Base-by-base conservation (phyloP, 92 coral and sea anemone genomes). In the Muricea muricata region DNA sequence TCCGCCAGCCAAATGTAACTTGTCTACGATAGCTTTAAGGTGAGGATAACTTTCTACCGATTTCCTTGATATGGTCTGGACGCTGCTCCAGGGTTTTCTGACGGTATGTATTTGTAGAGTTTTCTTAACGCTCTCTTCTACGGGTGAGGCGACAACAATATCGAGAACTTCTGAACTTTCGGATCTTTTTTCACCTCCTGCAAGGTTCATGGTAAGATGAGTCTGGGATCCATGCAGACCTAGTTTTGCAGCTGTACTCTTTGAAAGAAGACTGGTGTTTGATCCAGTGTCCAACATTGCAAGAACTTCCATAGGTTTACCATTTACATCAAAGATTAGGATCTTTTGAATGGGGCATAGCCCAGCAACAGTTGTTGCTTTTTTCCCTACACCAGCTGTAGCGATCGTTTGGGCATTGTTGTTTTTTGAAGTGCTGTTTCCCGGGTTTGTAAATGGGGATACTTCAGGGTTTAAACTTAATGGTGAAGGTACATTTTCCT, bases 301-400 rank as follows among this genome's bases (percentile, higher is more conserved):
- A 50, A 82, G 91, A 20, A 85, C 11, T n/a, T 93, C 92, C 28
- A 50, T 46, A 39, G 83, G 80, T 34, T 63, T 84, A 50, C 89
- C 92, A 25, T 73, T 75, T 37, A 10, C 24, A 65, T 87, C 88
- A 54, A 63, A 52, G 28, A 87, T 23, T 69, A 72, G 66, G 48
- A 89, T 63, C 33, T 89, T 89, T 77, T 91, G 94, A 1, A 89
- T 88, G 28, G 94, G 91, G 86, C 94, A 86, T 65, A 89, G 61
- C 20, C 90, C 90, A 1, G 89, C 45, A 29, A 71, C 81, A 45
- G 61, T 63, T 34, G 32, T 66, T 20, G 47, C 61, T 71, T 6
- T 15, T 1, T 66, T 30, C 74, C 30, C 21, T 66, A 14, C 41
- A 34, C 28, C 74, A 66, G 35, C 10, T 25, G 35, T 66, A 24